Evolutionary conservation across 2,113 vertebrate species (phyloP).

Genomic region (Cyprinus carpio): DNA sequence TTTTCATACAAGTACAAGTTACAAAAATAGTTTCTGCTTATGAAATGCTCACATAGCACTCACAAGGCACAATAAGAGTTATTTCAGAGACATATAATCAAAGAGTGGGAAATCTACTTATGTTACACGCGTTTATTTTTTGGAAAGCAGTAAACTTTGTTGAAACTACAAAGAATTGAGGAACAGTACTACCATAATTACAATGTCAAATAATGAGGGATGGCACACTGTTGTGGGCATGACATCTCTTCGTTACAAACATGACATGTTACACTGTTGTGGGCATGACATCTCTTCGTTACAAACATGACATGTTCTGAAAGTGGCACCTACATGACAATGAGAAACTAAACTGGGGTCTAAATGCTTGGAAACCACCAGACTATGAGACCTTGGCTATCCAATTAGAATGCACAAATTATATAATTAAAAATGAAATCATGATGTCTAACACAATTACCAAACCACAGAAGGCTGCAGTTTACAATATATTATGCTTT

Average conservation of each 20-base stretch:
- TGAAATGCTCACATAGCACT: not conserved
- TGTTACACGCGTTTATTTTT: not conserved
- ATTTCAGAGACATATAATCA: conserved; percentile 5
- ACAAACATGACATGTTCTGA: not conserved
- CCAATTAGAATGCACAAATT: not conserved
- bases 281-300: no score
- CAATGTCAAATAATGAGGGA: not conserved
- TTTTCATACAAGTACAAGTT: not conserved
- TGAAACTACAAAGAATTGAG: not conserved
- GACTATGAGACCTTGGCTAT: not conserved
- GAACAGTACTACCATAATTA: not conserved
- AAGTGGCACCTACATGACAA: not conserved
- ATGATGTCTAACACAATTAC: not conserved
- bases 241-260: no score
- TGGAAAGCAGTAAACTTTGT: not conserved
- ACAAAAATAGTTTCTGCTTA: not conserved
- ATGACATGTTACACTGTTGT: not conserved
- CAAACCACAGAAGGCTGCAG: not conserved
- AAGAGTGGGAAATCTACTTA: not conserved
- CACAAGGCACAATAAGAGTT: not conserved
- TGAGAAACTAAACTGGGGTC: not conserved
- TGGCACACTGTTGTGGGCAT: not conserved
- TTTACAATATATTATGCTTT: not conserved
- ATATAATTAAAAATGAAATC: not conserved
- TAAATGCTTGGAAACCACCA: not conserved